These are phyloP conservation scores for Griposia aprilina DNA, from an alignment of 2,888 invertebrate species.

Conservation along the genomic window DNA sequence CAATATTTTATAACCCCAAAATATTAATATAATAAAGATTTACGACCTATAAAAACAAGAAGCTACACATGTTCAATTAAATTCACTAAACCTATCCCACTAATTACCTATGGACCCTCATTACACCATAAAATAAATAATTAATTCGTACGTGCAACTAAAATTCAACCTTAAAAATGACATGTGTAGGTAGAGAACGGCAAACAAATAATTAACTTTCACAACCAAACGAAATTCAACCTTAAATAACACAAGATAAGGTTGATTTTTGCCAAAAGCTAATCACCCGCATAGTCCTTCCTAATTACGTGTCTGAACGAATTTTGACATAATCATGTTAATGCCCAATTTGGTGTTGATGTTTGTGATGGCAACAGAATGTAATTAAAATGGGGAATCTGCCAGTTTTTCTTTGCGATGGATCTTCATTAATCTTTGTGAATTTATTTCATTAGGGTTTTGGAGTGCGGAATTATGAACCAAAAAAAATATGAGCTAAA, in stretches of 20 bases:
- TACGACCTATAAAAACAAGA: slow-evolving; percentile 39
- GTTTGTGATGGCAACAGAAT: slow-evolving; percentile 43
- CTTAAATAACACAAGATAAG: rapidly evolving
- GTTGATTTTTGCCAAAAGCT: slow-evolving; percentile 4
- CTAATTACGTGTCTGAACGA: slow-evolving; percentile 54
- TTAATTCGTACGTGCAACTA: neutral
- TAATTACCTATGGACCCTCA: slow-evolving; percentile 56
- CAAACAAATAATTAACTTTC: neutral
- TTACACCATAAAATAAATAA: slow-evolving; percentile 64
- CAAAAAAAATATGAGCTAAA: neutral
- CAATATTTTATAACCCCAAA: slow-evolving; percentile 38
- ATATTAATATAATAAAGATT: slow-evolving; percentile 52
- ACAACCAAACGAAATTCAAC: neutral
- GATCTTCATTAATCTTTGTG: slow-evolving; percentile 1
- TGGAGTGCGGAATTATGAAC: neutral
- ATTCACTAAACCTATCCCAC: slow-evolving; percentile 56
- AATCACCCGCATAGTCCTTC: slow-evolving; percentile 52
- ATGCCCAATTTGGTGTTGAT: slow-evolving; percentile 58
- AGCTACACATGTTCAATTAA: slow-evolving; percentile 60
- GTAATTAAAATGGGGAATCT: slow-evolving; percentile 41
- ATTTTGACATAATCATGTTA: slow-evolving; percentile 62
- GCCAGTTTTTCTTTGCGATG: slow-evolving; percentile 19
- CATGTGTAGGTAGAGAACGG: neutral
- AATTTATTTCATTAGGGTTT: neutral
- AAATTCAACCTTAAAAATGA: rapidly evolving